These are phyloP conservation scores for Siniperca scherzeri DNA, from an alignment of 2,797 vertebrate genomes.

Conservation along the genomic window DNA sequence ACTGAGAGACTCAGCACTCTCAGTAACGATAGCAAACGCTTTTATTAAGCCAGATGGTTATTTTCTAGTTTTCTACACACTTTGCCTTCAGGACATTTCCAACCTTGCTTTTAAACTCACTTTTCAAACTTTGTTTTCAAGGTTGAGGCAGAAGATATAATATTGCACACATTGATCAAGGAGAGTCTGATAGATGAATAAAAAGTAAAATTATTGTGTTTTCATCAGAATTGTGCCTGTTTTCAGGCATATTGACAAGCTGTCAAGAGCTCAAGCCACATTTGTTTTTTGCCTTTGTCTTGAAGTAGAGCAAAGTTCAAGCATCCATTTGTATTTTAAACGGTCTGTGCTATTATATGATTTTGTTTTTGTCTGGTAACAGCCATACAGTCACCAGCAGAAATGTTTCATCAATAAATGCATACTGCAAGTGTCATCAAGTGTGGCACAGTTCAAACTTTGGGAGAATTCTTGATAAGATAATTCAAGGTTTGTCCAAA, in stretches of 20 bases:
- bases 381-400: neutral
- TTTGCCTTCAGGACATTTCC: slow-evolving; percentile 26
- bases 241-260: neutral
- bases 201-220: neutral
- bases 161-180: neutral
- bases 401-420: neutral
- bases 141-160: slow-evolving; percentile 5
- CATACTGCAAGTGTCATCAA: neutral
- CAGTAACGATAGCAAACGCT: slow-evolving; percentile 45
- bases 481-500: neutral
- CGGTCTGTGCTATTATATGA: neutral
- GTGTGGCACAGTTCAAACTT: neutral
- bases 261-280: neutral
- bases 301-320: slow-evolving; percentile 38
- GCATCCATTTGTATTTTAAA: slow-evolving; percentile 6
- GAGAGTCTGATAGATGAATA: neutral
- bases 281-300: neutral
- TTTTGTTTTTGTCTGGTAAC: neutral
- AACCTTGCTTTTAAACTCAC: slow-evolving; percentile 21
- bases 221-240: neutral
- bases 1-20: slow-evolving; percentile 22
- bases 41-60: slow-evolving; percentile 59
- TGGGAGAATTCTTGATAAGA: neutral
- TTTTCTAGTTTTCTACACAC: slow-evolving; percentile 51
- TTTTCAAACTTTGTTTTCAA: slow-evolving; percentile 13